Evolutionary conservation across 2,113 vertebrate genomes (phyloP).

Genomic region (Pangasianodon hypophthalmus): DNA sequence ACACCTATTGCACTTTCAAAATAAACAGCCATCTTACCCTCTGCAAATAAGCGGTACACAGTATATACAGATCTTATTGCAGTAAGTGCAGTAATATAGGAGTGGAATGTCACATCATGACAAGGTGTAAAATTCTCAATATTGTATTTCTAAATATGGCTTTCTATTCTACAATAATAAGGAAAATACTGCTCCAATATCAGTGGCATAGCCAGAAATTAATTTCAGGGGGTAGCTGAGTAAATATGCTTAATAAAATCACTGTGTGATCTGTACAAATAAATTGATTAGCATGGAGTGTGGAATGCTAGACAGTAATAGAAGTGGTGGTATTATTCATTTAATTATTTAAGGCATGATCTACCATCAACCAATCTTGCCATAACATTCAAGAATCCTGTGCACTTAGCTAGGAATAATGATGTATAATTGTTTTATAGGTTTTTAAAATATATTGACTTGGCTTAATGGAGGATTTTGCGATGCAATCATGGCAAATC

Average conservation of each 20-base stretch:
- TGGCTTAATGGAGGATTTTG: not conserved
- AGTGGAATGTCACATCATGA: not conserved
- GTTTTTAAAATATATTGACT: not conserved
- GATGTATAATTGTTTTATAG: not conserved
- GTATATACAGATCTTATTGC: not conserved
- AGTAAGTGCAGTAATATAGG: not conserved
- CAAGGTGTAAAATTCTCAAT: not conserved
- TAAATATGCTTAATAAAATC: conserved; percentile 9
- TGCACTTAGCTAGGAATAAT: not conserved
- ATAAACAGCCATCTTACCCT: not conserved
- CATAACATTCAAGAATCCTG: not conserved
- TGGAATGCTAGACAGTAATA: not conserved
- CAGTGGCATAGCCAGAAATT: not conserved
- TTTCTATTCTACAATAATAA: not conserved
- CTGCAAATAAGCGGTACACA: not conserved
- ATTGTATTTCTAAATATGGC: not conserved
- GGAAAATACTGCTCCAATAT: not conserved
- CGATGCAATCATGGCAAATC: not conserved
- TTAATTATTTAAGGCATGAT: not conserved
- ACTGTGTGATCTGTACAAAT: not conserved
- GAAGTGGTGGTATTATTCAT: not conserved
- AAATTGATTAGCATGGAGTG: not conserved
- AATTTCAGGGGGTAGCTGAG: not conserved
- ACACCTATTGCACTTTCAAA: not conserved
- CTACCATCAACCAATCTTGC: not conserved